Base-by-base conservation (phyloP, 2,888 invertebrate genomes). In the Pyralis farinalis region DNA sequence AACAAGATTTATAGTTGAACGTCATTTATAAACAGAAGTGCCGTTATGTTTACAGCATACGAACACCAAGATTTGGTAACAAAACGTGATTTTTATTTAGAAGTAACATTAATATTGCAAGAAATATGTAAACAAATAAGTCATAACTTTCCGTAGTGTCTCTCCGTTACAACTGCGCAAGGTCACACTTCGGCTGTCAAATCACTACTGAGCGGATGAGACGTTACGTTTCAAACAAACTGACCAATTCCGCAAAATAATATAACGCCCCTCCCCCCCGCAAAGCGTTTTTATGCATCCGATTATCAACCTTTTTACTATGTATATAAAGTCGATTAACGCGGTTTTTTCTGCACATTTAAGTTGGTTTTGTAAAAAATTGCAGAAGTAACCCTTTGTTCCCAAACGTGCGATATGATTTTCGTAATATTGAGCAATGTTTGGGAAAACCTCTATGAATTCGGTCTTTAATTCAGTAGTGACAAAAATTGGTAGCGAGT, bases 141-240 rank as follows among this genome's bases (percentile, higher is more conserved):
- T 32, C 31, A 38, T 25, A 11, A 38, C 38, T 38, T 38, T 32
- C 32, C 38, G 31, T 38, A 38, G 38, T 38, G 25, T 22, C 38
- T 6, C 25, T 38, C 12, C 38, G 38, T 38, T 10, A 10, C 31
- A 32, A 38, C 31, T 22, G 25, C 38, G 9, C 20, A 29, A 12
- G 12, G 11, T 10, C 31, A 31, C 12, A 31, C 7, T 31, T 31
- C 11, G 31, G 10, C 9, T 10, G 31, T 9, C n/a, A 31, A 31
- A 12, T 11, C 31, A 10, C 31, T 31, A 31, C 31, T 31, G n/a
- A 31, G 11, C 10, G 31, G 31, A 31, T 31, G 31, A 31, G 31
- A 31, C 31, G 31, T 31, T 31, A 31, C 11, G 12, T 31, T 31
- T 31, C 31, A 7, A 31, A 31, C 10, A 31, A 31, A 31, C 31